Conservation (phyloP, 2,888 invertebrate species). For the Epirrhoe alternata region DNA sequence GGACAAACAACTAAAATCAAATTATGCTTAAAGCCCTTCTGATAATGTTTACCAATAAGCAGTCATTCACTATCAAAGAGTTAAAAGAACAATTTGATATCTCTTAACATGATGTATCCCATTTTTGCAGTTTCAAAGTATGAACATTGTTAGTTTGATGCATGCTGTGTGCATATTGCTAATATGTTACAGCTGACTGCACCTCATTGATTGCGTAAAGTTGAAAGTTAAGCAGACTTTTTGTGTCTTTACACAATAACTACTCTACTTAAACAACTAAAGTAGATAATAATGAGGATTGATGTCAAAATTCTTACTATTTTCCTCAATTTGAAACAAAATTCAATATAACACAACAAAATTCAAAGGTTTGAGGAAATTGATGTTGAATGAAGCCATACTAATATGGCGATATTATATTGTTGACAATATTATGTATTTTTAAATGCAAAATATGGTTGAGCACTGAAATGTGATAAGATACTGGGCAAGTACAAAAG, state of each 20-base stretch:
- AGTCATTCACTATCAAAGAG: no score
- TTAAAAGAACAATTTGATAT: no score
- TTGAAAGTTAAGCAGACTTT: slow-evolving; percentile 37
- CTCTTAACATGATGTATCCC: no score
- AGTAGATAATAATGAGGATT: neutral
- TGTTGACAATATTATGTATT: slow-evolving; percentile 3
- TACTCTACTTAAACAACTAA: neutral
- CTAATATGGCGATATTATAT: neutral
- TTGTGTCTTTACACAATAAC: slow-evolving; percentile 30
- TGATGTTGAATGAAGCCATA: no score
- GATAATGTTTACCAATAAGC: no score
- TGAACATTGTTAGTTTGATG: no score
- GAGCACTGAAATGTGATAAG: slow-evolving; percentile 48
- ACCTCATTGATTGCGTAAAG: slow-evolving; percentile 36
- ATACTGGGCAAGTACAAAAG: slow-evolving; percentile 45
- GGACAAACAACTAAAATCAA: no score
- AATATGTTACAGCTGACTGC: slow-evolving; percentile 25
- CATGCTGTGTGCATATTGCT: slow-evolving; percentile 12
- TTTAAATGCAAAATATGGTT: slow-evolving; percentile 16
- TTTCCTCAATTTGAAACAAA: slow-evolving; percentile 1
- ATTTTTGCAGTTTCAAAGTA: no score
- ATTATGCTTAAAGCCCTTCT: no score
- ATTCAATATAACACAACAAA: neutral
- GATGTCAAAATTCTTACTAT: neutral
- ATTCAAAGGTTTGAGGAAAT: no score